phyloP scores from a whole-genome alignment of 2,797 vertebrate genomes.

The Pogonophryne albipinna region DNA sequence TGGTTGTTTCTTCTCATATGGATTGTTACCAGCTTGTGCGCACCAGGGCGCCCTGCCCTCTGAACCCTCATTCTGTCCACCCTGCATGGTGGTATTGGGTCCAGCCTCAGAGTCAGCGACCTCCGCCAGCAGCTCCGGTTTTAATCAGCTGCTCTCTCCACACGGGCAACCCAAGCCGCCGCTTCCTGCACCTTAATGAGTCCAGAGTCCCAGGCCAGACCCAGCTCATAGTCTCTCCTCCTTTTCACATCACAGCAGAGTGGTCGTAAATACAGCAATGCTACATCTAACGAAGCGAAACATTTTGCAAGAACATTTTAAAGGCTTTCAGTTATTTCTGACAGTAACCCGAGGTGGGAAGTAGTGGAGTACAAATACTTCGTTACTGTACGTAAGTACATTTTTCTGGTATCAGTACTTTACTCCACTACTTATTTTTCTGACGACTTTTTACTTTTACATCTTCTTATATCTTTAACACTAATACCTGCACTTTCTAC shows the following conservation, averaged over 20 bases:
- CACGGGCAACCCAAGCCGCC: constrained; percentile 43
- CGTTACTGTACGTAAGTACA: no score
- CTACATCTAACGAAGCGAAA: background rate
- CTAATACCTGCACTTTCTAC: no score
- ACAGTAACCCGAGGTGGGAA: constrained; percentile 3
- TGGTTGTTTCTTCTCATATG: constrained; percentile 54
- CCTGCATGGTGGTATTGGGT: constrained; percentile 59
- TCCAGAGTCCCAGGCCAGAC: constrained; percentile 28
- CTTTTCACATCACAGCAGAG: constrained; percentile 14
- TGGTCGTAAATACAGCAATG: background rate
- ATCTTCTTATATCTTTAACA: no score
- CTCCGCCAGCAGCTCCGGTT: constrained; percentile 69
- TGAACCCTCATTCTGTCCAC: constrained; percentile 62
- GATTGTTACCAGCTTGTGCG: constrained; percentile 42
- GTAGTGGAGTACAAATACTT: no score
- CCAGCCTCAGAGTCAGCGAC: constrained; percentile 65
- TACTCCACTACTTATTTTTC: no score
- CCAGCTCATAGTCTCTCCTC: constrained; percentile 1
- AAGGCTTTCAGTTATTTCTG: constrained; percentile 16
- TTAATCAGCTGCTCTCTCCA: constrained; percentile 78
- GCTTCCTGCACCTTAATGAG: constrained; percentile 66
- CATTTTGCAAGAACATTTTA: constrained; percentile 2
- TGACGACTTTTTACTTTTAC: no score
- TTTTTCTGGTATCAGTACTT: no score
- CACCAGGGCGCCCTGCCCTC: constrained; percentile 43